These are phyloP conservation scores for Catharus fuscescens DNA, from an alignment of 2,113 vertebrate species.

Conservation along the genomic window DNA sequence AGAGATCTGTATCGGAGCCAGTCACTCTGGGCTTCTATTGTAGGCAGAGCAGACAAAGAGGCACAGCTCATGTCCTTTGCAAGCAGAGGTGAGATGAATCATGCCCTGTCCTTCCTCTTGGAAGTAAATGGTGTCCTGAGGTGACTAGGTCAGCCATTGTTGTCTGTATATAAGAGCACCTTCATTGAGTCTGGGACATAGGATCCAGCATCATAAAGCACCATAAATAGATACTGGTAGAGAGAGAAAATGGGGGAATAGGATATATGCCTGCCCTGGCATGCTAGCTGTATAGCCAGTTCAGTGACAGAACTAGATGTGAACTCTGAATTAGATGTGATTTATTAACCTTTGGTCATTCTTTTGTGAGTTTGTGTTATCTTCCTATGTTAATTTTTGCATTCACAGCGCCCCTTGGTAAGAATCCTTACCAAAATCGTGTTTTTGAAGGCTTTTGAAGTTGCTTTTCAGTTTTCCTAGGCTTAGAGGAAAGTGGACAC, in stretches of 20 bases:
- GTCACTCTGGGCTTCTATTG: background rate
- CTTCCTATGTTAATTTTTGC: background rate
- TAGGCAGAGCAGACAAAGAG: background rate
- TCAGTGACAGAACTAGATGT: background rate
- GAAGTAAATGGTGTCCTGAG: background rate
- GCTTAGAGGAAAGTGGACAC: background rate
- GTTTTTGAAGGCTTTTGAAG: background rate
- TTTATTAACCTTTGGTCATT: background rate
- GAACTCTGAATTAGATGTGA: background rate
- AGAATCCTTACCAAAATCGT: background rate
- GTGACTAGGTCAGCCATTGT: background rate
- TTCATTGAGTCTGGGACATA: background rate
- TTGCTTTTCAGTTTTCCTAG: background rate
- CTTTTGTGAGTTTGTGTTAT: background rate
- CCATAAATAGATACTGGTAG: background rate
- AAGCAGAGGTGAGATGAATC: background rate
- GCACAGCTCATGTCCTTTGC: background rate
- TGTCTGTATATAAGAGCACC: background rate
- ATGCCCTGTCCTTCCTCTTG: background rate
- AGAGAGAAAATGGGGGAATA: background rate
- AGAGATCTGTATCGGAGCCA: background rate
- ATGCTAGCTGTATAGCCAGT: background rate
- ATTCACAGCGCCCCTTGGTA: background rate
- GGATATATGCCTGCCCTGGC: background rate
- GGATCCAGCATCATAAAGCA: accelerated